A percentile compares a stretch with the other conserved stretches of the same genome.
Evolutionary conservation across 2,113 vertebrate genomes (phyloP).

Genomic region (Stictonetta naevosa): DNA sequence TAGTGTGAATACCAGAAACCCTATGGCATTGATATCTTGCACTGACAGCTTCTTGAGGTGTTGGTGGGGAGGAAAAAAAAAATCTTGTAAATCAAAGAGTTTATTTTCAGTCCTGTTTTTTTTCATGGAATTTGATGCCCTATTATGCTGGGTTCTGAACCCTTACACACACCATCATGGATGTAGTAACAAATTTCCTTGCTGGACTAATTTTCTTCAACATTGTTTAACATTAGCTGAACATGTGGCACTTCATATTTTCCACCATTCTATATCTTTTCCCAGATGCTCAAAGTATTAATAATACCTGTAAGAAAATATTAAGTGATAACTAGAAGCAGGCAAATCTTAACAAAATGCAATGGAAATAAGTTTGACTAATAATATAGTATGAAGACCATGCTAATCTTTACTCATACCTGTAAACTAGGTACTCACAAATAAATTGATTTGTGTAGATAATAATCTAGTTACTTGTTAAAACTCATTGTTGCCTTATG

Average conservation of each 20-base stretch:
- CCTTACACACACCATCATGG: neutral
- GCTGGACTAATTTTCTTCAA: neutral
- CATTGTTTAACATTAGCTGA: neutral
- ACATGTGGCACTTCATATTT: neutral
- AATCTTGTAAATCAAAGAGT: neutral
- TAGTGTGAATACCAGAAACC: neutral
- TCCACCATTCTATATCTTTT: neutral
- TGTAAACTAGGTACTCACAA: neutral
- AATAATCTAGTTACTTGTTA: neutral
- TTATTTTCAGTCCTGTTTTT: neutral
- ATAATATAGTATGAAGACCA: neutral
- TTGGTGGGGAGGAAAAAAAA: neutral
- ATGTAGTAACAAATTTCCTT: neutral
- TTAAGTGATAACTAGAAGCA: neutral
- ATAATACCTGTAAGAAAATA: neutral
- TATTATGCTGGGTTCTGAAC: neutral
- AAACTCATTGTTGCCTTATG: neutral
- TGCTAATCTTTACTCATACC: neutral
- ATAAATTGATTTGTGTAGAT: neutral
- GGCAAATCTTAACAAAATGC: neutral
- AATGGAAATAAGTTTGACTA: neutral
- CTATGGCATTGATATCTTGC: neutral
- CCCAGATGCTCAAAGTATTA: neutral
- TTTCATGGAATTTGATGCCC: neutral
- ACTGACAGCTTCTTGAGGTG: neutral